Base-by-base conservation (phyloP, 2,888 invertebrate genomes). In the Tuta absoluta region DNA sequence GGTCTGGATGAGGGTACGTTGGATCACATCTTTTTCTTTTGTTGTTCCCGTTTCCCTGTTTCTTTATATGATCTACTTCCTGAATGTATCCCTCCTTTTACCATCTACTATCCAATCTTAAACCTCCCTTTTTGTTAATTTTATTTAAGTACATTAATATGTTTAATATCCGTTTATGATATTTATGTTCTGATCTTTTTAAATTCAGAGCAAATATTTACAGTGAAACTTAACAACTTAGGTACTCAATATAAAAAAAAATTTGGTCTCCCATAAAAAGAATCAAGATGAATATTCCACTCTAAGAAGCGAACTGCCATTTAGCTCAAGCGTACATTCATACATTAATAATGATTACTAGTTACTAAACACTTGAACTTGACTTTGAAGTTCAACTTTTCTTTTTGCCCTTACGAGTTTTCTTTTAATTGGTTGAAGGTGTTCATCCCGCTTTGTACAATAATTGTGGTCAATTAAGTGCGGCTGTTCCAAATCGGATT, bases 401-500 rank as follows among this genome's bases (percentile, higher is more conserved):
- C 45, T 45, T 45, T 45, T 45, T 45, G 45, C 45, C 45, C 45
- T 45, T 45, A 45, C 4, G 7, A 45, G 45, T 57, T 57, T 57
- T 57, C 57, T 57, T 57, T 57, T 57, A 57, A 21, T 17, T 33
- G 57, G 21, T 21, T 24, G 33, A 57, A 57, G 57, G 57, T 21
- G 19, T 57, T 57, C 21, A 14, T 57, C 33, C 57, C 21, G 17
- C 28, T 57, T 57, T 57, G 57, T 28, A 28, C 57, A 57, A 57
- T 57, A 57, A 33, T 57, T 28, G 21, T 57, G 57, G 57, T 57
- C 57, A n/a, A 24, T n/a, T 57, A 57, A 57, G 19, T 57, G 57
- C n/a, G 24, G 57, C 57, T 57, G 57, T n/a, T 33, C 33, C 33
- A 21, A 57, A 57, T 17, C 28, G n/a, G 57, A 57, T 57, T 17